Evolutionary conservation across 2,888 invertebrate genomes (phyloP).

Genomic region (Luperina nickerlii): DNA sequence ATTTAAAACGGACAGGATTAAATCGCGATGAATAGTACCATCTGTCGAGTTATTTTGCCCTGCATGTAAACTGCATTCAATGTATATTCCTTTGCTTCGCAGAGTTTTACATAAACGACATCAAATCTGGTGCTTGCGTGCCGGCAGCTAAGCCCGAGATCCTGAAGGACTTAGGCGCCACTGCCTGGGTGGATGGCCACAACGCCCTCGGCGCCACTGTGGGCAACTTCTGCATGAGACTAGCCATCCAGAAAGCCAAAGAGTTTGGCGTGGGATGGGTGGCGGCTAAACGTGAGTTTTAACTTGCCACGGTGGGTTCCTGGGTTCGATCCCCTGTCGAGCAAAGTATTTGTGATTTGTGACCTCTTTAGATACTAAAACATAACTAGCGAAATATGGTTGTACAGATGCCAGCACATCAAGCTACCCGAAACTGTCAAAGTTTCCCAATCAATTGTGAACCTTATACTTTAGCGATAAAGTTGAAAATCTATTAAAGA

Average conservation of each 20-base stretch:
- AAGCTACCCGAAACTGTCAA: no score
- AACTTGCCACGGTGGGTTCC: neutral
- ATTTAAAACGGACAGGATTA: no score
- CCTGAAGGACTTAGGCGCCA: constrained; percentile 92
- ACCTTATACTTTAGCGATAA: no score
- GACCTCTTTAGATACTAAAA: neutral
- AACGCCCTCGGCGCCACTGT: constrained; percentile 95
- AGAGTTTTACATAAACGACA: constrained; percentile 95
- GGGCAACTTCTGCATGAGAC: constrained; percentile 94
- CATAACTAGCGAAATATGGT: neutral
- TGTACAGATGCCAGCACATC: neutral
- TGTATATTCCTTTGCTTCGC: constrained; percentile 54
- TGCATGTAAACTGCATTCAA: neutral
- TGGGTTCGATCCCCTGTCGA: no score
- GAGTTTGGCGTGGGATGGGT: constrained; percentile 95
- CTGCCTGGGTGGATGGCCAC: constrained; percentile 94
- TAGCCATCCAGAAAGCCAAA: constrained; percentile 95
- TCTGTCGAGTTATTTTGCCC: neutral
- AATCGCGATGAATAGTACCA: no score
- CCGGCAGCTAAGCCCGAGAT: constrained; percentile 91
- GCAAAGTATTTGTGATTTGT: neutral
- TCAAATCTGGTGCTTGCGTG: constrained; percentile 91
- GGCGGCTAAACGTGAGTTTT: constrained; percentile 91
- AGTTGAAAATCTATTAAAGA: no score
- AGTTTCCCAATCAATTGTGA: no score